phyloP scores from a whole-genome alignment of 1,140 invertebrate genomes.

The Drosophila lowei region DNA sequence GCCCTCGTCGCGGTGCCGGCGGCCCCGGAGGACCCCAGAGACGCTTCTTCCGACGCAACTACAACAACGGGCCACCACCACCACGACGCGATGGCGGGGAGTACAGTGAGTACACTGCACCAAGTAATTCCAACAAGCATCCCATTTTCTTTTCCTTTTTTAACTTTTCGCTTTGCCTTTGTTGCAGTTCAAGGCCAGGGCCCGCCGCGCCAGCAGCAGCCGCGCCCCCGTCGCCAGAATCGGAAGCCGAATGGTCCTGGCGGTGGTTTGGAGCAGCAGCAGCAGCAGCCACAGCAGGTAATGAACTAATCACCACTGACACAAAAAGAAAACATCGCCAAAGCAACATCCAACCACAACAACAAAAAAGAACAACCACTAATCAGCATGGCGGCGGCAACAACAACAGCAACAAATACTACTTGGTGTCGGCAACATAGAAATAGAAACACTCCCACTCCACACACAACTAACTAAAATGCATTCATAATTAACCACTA shows the following conservation, averaged over 20 bases:
- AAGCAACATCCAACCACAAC: slow-evolving; percentile 34
- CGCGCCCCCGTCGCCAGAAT: slow-evolving; percentile 76
- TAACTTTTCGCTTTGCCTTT: not conserved
- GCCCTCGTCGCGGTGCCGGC: slow-evolving; percentile 83
- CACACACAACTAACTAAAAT: slow-evolving; percentile 47
- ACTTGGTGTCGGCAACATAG: slow-evolving; percentile 52
- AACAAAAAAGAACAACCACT: slow-evolving; percentile 38
- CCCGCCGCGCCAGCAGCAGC: slow-evolving; percentile 65
- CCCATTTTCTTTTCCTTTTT: not conserved
- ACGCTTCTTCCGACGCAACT: slow-evolving; percentile 87
- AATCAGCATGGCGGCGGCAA: slow-evolving; percentile 40
- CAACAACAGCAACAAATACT: slow-evolving; percentile 35
- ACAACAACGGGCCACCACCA: slow-evolving; percentile 84
- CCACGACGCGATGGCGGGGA: slow-evolving; percentile 85
- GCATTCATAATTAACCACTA: slow-evolving; percentile 57
- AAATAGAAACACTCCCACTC: slow-evolving; percentile 12
- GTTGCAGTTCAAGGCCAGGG: slow-evolving; percentile 64
- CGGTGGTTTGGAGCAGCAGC: slow-evolving; percentile 74
- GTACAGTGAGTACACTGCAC: slow-evolving; percentile 79
- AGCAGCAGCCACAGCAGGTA: slow-evolving; percentile 82
- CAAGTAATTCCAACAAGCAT: slow-evolving; percentile 6
- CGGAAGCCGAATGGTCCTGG: slow-evolving; percentile 76
- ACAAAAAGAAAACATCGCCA: slow-evolving; percentile 32
- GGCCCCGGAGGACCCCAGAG: slow-evolving; percentile 84
- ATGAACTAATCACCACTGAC: slow-evolving; percentile 70